Conservation (phyloP, 1,140 invertebrate genomes). For the Pseudomyrmex sp. region DNA sequence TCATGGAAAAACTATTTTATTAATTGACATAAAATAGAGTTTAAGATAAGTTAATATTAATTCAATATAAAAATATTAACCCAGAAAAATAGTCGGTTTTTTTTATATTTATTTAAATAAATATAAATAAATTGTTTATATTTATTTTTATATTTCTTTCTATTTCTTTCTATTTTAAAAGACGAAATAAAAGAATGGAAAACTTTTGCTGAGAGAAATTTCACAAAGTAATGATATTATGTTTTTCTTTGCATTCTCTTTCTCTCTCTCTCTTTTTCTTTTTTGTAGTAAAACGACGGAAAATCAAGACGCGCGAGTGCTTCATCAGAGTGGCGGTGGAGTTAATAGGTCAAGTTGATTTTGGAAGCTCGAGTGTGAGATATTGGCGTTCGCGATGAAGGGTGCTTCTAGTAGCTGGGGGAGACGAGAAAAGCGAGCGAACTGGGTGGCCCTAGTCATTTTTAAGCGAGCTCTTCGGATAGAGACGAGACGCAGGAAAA, state of each 20-base stretch:
- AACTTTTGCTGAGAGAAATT: background rate
- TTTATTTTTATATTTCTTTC: background rate
- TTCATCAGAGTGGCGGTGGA: constrained; percentile 34
- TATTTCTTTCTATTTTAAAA: constrained; percentile 3
- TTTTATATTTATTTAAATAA: no score
- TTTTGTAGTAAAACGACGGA: background rate
- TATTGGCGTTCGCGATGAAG: constrained; percentile 53
- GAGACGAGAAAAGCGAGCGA: constrained; percentile 28
- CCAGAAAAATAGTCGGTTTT: no score
- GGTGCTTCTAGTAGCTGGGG: constrained; percentile 31
- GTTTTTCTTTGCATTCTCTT: background rate
- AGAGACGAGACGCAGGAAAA: background rate
- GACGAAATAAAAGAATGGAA: background rate
- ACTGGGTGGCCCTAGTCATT: constrained; percentile 20
- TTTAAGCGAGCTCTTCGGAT: constrained; percentile 27
- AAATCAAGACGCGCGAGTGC: background rate
- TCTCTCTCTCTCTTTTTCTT: background rate
- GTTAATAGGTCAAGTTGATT: constrained; percentile 62
- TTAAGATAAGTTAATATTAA: no score
- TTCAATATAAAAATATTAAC: no score
- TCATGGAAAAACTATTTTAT: no score
- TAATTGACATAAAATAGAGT: no score
- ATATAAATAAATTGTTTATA: no score
- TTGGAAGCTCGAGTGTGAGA: constrained; percentile 40
- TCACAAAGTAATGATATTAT: background rate